Evolutionary conservation across 2,888 invertebrate genomes (phyloP), one percentile per base, ranked within the genome.

Genomic region (Dasysyrphus albostriatus): DNA sequence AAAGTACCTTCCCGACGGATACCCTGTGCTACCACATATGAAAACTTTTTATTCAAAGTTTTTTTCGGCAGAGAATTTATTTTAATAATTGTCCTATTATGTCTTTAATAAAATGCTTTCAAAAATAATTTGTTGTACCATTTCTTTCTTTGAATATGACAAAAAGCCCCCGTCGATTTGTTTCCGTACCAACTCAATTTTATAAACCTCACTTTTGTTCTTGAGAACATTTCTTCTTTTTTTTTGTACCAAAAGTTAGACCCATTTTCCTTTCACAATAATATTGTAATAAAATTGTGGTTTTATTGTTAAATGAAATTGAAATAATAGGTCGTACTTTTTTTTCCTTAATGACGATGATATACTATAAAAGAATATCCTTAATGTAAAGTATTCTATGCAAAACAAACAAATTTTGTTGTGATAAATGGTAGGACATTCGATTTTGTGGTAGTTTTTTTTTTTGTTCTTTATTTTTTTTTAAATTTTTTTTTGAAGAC

Each of bases 381-480:
- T 37, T 37, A 47, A 65, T n/a, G 14, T 16, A 32, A 24, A 24
- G 34, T 19, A 58, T 67, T 80, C 80, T 76, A 80, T 69, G 65
- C 61, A 81, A 85, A 85, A 70, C 63, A 77, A 81, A 77, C 32
- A 73, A 59, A 61, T 58, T 61, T 58, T 51, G 34, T 70, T 63
- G 58, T 85, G 81, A 85, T 81, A 77, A 81, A 81, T 79, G 73
- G 77, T 63, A 74, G 85, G 81, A 85, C 63, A 69, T 61, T 69
- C 24, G 24, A 3, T 32, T 47, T 69, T 78, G 5, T 61, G 44
- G 14, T 44, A 39, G 14, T 7, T 14, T 70, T 72, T 65, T 58
- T 72, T 51, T 58, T 24, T n/a, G n/a, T n/a, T n/a, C n/a, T n/a
- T n/a, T n/a, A n/a, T n/a, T n/a, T n/a, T n/a, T n/a, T n/a, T n/a